phyloP scores from a whole-genome alignment of 2,888 invertebrate genomes.

The Eulithis testata region DNA sequence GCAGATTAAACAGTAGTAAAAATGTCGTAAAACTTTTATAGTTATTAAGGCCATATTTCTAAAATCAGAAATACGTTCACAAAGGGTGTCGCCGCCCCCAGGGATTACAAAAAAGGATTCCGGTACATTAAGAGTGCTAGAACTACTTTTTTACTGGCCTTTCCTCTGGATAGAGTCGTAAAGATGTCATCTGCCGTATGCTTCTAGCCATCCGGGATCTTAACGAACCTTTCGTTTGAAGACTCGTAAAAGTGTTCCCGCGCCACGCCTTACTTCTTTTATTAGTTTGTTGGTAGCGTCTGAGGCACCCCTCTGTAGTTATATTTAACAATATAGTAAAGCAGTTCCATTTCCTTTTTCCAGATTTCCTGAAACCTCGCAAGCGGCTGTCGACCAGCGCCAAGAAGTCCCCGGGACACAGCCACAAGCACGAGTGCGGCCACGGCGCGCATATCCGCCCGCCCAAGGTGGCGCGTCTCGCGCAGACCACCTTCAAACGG shows the following conservation, averaged over 20 bases:
- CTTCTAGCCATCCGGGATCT: constrained; percentile 60
- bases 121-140: constrained; percentile 64
- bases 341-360: constrained; percentile 57
- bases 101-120: constrained; percentile 65
- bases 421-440: constrained; percentile 75
- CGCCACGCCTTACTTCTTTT: constrained; percentile 40
- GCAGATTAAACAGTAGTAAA: constrained; percentile 82
- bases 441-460: constrained; percentile 79
- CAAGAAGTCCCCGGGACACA: constrained; percentile 78
- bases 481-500: constrained; percentile 74
- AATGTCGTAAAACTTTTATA: constrained; percentile 75
- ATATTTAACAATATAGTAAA: constrained; percentile 23
- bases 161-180: constrained; percentile 74
- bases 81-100: constrained; percentile 68
- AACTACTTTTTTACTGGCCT: constrained; percentile 60
- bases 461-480: constrained; percentile 76
- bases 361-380: constrained; percentile 88
- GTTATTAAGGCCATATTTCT: constrained; percentile 71
- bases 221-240: constrained; percentile 66
- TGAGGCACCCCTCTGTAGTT: neutral
- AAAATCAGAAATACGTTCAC: constrained; percentile 70
- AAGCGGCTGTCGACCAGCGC: constrained; percentile 82
- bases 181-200: constrained; percentile 60
- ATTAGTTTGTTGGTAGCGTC: constrained; percentile 25
- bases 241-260: constrained; percentile 62